Evolutionary conservation across 2,797 vertebrate species (phyloP), one percentile per base, ranked within the genome.

Genomic region (Trachurus trachurus): DNA sequence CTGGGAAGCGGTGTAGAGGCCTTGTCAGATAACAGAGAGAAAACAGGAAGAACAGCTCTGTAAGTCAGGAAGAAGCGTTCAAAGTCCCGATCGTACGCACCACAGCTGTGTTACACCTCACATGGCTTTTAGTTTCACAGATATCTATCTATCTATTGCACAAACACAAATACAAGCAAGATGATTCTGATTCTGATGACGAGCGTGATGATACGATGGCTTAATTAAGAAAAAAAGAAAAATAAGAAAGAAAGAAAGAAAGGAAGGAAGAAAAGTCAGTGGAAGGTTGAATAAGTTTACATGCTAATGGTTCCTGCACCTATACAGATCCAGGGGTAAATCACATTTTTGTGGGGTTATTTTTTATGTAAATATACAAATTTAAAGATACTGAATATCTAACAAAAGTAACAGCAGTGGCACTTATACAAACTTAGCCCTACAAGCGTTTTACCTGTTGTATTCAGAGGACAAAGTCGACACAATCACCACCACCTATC

Each of bases 71-170:
- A 73, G 67, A 66, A 75, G 67, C 16, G 37, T 72, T 26, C 49
- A 44, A 5, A 39, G 67, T 37, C 47, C 47, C 2, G 2, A 67
- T 71, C 39, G 21, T n/a, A 9, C 22, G 54, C 59, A 57, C 58
- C 22, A 10, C 3, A 6, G 21, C 77, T 53, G 65, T 73, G 53
- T 57, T 16, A 52, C 73, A 75, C 19, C 71, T 73, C 49, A 42
- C 83, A 84, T 87, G 87, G 86, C 89, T 90, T 91, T 80, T 82
- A 4, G 67, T 76, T 76, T 87, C 66, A 68, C 64, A 67, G 54
- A 71, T 53, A 63, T 61, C 16, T 15, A 45, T 57, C 37, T 70
- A 52, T 44, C 37, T 70, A 52, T 49, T 74, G 58, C 66, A 69
- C 45, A 2, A 49, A 19, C 45, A 49, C 16, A 26, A 74, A 70